Base-by-base conservation (phyloP, 2,888 invertebrate species). In the Bruchidius siliquastri region DNA sequence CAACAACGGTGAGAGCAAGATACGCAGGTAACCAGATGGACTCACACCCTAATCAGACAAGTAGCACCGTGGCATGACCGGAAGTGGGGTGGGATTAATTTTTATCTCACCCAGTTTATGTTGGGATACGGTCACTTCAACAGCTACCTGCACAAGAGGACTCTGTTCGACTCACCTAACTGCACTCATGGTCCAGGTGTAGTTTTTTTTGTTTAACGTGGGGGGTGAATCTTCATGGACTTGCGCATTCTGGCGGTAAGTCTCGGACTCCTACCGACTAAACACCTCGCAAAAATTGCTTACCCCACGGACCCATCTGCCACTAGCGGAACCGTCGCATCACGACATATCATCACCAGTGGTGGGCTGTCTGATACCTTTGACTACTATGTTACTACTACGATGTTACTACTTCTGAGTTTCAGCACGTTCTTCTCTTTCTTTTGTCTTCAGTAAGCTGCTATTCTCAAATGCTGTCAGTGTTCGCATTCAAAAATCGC, bases 181-280 rank as follows among this genome's bases (percentile, higher is more conserved):
- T n/a, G n/a, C n/a, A n/a, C n/a, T n/a, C n/a, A n/a, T n/a, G n/a
- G n/a, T n/a, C n/a, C n/a, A n/a, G n/a, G n/a, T n/a, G n/a, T 68
- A 72, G 26, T 26, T 30, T 72, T 72, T 26, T 26, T 20, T 71
- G 3, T 30, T 20, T 32, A 30, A 13, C 18, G 21, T 20, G 69
- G 67, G 72, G 30, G 72, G 72, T 26, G 13, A 72, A 26, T n/a
- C 72, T 0, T 70, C 70, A 70, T 72, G 72, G 10, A 66, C 20
- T 22, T 67, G 49, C 21, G 22, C 22, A 67, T 66, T 70, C 70
- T 70, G 70, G 70, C 22, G 22, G 66, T 21, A 70, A 49, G 70
- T 72, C 69, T 22, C 72, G 70, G 69, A 72, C 72, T 72, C 67
- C 70, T 70, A 70, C 72, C 70, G 72, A 26, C 70, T 70, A 72